Base-by-base conservation (phyloP, 2,888 invertebrate genomes). In the Temnothorax rugatulus region DNA sequence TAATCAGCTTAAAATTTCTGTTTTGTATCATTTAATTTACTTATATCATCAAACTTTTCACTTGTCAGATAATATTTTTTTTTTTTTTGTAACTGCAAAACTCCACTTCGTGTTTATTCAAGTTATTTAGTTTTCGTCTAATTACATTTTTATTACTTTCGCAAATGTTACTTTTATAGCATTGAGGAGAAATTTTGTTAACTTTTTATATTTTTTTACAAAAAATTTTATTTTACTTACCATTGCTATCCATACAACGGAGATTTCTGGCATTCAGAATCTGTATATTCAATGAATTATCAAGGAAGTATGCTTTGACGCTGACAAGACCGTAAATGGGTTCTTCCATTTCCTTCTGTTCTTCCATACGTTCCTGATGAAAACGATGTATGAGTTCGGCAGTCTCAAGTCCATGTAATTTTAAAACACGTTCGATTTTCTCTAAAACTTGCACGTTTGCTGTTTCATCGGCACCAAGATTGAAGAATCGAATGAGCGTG, bases 241-340 rank as follows among this genome's bases (percentile, higher is more conserved):
- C 99, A 95, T 98, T 99, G 21, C 97, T 97, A 95, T 99, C 99
- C 95, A 98, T 97, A 7, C 98, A 96, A 87, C 96, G 96, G 84
- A 99, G 96, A 95, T 98, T 98, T 93, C 98, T 97, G 0, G 98
- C 99, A 94, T 98, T 99, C 95, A 99, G 96, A 82, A 99, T 96
- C 95, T 99, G 98, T 69, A 99, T 95, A 93, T 97, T 96, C 83
- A 99, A 95, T 76, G 95, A 95, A 90, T 97, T 96, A 7, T 97
- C 97, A 75, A 97, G 95, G 91, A 98, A 97, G 93, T 97, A 96
- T 5, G 97, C 96, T 90, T 97, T 96, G 5, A 98, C 97, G 1
- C 98, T 98, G 74, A 99, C 95, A 91, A 97, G 96, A 34, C 99
- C 97, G 95, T 97, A 96, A 69, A 96, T 96, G 0, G 97, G 96